phyloP scores from a whole-genome alignment of 2,888 invertebrate species.

The Spodoptera littoralis region DNA sequence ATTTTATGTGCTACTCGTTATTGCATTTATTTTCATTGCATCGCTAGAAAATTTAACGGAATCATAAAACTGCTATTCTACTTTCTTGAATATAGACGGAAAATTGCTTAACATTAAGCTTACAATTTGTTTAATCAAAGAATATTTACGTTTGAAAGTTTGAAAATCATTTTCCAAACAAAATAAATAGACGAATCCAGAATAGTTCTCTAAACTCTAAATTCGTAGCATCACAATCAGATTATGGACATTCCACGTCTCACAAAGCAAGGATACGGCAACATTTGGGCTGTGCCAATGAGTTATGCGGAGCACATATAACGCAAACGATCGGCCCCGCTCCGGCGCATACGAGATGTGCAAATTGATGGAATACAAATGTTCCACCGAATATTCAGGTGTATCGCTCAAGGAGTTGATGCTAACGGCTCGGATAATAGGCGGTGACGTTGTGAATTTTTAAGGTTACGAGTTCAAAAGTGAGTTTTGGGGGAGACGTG shows the following conservation, averaged over 20 bases:
- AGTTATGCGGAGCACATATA: slow-evolving; percentile 80
- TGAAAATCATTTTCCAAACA: neutral
- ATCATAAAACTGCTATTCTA: too few species aligned
- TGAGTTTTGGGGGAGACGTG: neutral
- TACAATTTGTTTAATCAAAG: too few species aligned
- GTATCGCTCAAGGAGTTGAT: slow-evolving; percentile 42
- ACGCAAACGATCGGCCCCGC: slow-evolving; percentile 76
- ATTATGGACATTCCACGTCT: slow-evolving; percentile 40
- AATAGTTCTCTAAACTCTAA: neutral
- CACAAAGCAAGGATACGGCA: slow-evolving; percentile 42
- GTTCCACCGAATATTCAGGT: slow-evolving; percentile 56
- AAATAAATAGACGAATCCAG: neutral
- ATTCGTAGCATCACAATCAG: slow-evolving; percentile 31
- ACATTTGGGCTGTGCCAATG: slow-evolving; percentile 62
- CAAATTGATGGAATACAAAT: slow-evolving; percentile 83
- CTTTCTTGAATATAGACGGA: too few species aligned
- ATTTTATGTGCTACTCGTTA: slow-evolving; percentile 4
- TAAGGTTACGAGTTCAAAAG: neutral
- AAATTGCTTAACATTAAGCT: too few species aligned
- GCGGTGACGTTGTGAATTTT: slow-evolving; percentile 14
- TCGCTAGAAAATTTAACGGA: too few species aligned
- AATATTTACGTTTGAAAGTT: too few species aligned
- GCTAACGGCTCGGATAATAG: slow-evolving; percentile 27
- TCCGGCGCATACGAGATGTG: slow-evolving; percentile 80
- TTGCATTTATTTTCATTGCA: neutral